Percentiles rank a stretch among this genome's conserved stretches.
Evolutionary conservation across 2,888 invertebrate genomes (phyloP).

Genomic region (Macrophya alboannulata): DNA sequence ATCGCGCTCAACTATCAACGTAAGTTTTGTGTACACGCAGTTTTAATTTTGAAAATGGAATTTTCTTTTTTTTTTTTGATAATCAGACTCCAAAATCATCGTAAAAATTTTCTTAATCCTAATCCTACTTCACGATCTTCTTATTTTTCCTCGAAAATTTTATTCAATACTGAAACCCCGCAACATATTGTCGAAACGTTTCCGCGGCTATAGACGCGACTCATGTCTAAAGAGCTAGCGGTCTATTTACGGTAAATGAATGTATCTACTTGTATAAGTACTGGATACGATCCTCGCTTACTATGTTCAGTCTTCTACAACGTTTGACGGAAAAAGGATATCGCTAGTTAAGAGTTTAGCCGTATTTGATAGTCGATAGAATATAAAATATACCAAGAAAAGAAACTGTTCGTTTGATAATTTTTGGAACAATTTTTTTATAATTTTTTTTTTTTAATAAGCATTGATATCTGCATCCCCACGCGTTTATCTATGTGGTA

Average conservation of each 20-base stretch:
- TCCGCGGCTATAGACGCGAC: constrained; percentile 29
- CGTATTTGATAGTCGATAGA: constrained; percentile 1
- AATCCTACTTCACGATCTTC: too few relatives aligned
- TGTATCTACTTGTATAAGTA: constrained; percentile 48
- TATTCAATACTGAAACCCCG: background rate
- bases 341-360: background rate
- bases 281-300: constrained; percentile 36
- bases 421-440: background rate
- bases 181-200: constrained; percentile 18
- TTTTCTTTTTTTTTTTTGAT: background rate
- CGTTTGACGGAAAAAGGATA: constrained; percentile 29
- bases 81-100: too few relatives aligned
- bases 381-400: background rate
- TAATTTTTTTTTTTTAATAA: too few relatives aligned
- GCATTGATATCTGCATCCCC: background rate
- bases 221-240: constrained; percentile 25
- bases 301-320: constrained; percentile 34
- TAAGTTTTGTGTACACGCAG: constrained; percentile 7
- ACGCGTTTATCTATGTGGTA: background rate
- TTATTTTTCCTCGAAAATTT: background rate
- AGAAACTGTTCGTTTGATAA: background rate
- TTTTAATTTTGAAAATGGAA: background rate
- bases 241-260: constrained; percentile 56
- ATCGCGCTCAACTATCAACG: constrained; percentile 50
- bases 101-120: too few relatives aligned